Conservation (phyloP, 2,113 vertebrate genomes). For the Phaethon lepturus region DNA sequence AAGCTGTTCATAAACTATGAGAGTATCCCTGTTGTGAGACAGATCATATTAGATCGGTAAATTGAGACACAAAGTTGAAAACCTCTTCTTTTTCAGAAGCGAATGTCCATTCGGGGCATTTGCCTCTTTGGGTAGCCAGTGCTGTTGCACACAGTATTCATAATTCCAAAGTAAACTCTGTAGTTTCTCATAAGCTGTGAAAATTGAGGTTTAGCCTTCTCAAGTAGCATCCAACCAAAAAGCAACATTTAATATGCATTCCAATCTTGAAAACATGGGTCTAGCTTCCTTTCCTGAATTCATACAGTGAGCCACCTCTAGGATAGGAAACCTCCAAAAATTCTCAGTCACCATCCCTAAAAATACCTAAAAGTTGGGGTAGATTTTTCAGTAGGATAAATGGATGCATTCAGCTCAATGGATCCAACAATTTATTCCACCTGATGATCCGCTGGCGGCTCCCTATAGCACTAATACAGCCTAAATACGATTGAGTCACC, state of each 20-base stretch:
- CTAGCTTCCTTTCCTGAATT: neutral
- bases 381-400: neutral
- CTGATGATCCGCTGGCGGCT: neutral
- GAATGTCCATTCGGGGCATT: neutral
- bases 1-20: neutral
- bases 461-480: neutral
- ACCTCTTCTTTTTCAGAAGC: neutral
- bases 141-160: neutral
- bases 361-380: neutral
- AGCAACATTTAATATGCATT: neutral
- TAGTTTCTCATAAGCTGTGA: neutral
- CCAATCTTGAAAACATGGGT: neutral
- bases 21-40: neutral
- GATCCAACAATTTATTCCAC: neutral
- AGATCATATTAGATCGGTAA: neutral
- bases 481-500: neutral
- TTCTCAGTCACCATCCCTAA: neutral
- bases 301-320: neutral
- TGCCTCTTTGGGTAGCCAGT: accelerated
- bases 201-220: neutral
- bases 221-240: neutral
- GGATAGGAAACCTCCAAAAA: neutral
- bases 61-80: neutral
- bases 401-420: neutral
- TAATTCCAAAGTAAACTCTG: neutral